Evolutionary conservation across 2,113 vertebrate species (phyloP).

Genomic region (Phrynosoma blainvillii): DNA sequence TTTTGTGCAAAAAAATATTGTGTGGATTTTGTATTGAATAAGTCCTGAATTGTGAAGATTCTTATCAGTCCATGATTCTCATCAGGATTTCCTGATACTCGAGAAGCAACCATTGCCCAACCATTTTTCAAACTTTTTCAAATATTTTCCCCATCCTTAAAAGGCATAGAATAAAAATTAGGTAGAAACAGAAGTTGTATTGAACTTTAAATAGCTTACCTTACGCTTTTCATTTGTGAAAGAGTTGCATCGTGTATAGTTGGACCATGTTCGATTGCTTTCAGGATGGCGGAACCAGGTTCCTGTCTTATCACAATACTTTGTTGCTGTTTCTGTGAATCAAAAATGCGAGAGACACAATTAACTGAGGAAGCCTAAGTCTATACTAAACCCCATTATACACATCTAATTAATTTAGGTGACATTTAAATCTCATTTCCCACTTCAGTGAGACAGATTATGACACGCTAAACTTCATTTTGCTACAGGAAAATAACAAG

Average conservation of each 20-base stretch:
- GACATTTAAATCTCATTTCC: constrained; percentile 4
- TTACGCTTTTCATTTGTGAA: constrained; percentile 90
- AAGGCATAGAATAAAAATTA: neutral
- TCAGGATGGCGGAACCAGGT: constrained; percentile 95
- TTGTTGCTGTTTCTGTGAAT: constrained; percentile 88
- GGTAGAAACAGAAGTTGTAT: neutral
- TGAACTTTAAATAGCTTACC: constrained; percentile 72
- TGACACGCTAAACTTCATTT: neutral
- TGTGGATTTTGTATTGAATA: neutral
- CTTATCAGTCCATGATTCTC: too few species aligned
- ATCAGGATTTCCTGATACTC: too few species aligned
- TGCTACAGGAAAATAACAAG: constrained; percentile 8
- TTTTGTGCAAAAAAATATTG: too few species aligned
- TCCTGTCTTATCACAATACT: constrained; percentile 91
- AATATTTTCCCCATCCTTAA: neutral
- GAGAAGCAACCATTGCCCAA: neutral
- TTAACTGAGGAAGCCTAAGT: constrained; percentile 21
- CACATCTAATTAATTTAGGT: constrained; percentile 4
- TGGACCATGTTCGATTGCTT: constrained; percentile 94
- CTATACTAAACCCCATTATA: constrained; percentile 1
- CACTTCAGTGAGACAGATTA: neutral
- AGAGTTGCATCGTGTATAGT: constrained; percentile 93
- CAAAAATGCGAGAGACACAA: constrained; percentile 9
- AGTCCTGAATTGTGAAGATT: neutral
- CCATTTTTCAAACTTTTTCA: neutral